Base-by-base conservation (phyloP, 2,888 invertebrate genomes). In the Leucozona laternaria region DNA sequence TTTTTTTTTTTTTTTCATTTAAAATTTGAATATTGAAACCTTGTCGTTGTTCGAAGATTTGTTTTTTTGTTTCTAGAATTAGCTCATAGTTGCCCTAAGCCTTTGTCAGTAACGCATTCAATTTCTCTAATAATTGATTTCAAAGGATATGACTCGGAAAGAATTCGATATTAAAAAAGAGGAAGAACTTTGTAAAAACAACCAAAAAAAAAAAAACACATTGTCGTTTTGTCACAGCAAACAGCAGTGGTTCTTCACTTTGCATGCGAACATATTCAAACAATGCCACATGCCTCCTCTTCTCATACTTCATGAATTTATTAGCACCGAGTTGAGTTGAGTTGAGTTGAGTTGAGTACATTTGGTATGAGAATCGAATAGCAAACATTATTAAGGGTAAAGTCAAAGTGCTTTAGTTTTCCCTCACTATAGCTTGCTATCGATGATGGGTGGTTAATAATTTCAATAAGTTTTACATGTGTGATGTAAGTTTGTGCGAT, bases 371-470 rank as follows among this genome's bases (percentile, higher is more conserved):
- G 28, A 40, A 55, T 53, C 50, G 28, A 34, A 45, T 6, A 53
- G 55, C 64, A 76, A 45, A 72, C 53, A 53, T 77, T 62, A 78
- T 78, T 60, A 70, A 75, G 70, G 72, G 73, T 45, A 37, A 55
- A 76, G 45, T 76, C 80, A 76, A 76, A 80, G 37, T 80, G 53
- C 62, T 80, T 71, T 62, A 64, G 53, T 71, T 71, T 58, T 70
- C 48, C n/a, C 43, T n/a, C n/a, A 20, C 40, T 48, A 13, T 37
- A 13, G 5, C 28, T 37, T 34, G 62, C 68, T 83, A 80, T 80
- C 84, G 84, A 85, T 85, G 84, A 85, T 85, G 77, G 68, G 66
- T 77, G 71, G 76, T 80, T 85, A 80, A 85, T 85, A 80, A 85
- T 77, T 80, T 72, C 84, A 80, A 80, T 66, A 72, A 70, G 64